Conservation (phyloP, 1,140 invertebrate species). For the Wasmannia auropunctata region DNA sequence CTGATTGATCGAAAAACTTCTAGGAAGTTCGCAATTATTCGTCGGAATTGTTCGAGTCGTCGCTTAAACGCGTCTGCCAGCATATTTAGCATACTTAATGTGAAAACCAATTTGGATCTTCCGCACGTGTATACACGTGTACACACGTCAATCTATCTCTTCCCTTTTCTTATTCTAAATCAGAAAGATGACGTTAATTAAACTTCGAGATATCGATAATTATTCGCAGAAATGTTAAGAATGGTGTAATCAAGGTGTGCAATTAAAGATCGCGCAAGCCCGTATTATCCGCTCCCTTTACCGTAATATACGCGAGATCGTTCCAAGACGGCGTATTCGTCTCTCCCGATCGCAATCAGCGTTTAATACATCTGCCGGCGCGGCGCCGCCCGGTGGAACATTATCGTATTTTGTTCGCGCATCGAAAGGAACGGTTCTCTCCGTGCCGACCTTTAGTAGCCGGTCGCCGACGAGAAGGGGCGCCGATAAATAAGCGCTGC, state of each 20-base stretch:
- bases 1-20: constrained; percentile 58
- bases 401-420: constrained; percentile 55
- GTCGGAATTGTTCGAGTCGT: constrained; percentile 26
- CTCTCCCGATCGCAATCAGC: constrained; percentile 53
- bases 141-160: not conserved
- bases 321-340: constrained; percentile 17
- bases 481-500: constrained; percentile 68
- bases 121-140: too few species aligned
- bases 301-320: not conserved
- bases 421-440: constrained; percentile 56
- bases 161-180: not conserved
- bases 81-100: constrained; percentile 21
- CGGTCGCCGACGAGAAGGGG: constrained; percentile 29
- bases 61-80: not conserved
- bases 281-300: not conserved
- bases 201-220: not conserved
- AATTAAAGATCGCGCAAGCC: not conserved
- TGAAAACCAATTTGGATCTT: constrained; percentile 31
- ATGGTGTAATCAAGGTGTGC: not conserved
- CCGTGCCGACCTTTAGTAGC: constrained; percentile 55
- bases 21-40: constrained; percentile 62
- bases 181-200: not conserved
- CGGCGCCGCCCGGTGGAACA: constrained; percentile 36
- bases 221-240: not conserved
- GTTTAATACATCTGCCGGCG: constrained; percentile 50